Conservation (phyloP, 2,888 invertebrate species). For the Dermolepida albohirtum region DNA sequence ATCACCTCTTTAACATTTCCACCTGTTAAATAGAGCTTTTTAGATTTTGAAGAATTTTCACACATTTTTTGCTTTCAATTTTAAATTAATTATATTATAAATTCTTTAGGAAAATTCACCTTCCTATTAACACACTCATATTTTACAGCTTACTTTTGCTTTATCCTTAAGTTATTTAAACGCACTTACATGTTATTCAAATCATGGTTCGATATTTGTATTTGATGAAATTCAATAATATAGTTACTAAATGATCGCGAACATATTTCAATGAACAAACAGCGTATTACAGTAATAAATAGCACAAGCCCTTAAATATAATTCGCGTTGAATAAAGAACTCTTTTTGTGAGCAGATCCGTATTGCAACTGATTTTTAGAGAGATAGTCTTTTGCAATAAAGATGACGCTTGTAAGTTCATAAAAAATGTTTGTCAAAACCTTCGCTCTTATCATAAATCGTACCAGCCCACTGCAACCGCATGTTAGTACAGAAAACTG, state of each 20-base stretch:
- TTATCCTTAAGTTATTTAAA: conserved; percentile 17
- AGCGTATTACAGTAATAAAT: not conserved
- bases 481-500: conserved; percentile 27
- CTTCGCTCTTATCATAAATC: conserved; percentile 9
- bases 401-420: conserved; percentile 1
- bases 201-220: conserved; percentile 26
- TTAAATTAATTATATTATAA: not conserved
- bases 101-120: conserved; percentile 12
- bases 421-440: too few species aligned
- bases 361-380: not conserved
- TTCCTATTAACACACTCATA: conserved; percentile 15
- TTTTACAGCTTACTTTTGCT: conserved; percentile 4
- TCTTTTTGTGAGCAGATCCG: conserved; percentile 6
- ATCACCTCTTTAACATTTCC: conserved; percentile 41
- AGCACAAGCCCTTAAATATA: not conserved
- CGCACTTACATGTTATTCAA: conserved; percentile 25
- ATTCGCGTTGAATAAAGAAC: not conserved
- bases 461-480: conserved; percentile 9
- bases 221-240: conserved; percentile 33
- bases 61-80: conserved; percentile 36
- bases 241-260: conserved; percentile 16
- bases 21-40: conserved; percentile 41
- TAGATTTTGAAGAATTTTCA: conserved; percentile 41
- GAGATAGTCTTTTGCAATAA: not conserved
- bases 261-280: not conserved